These are phyloP conservation scores for Pogonocherus hispidulus DNA, from an alignment of 2,888 invertebrate genomes.

Conservation along the genomic window DNA sequence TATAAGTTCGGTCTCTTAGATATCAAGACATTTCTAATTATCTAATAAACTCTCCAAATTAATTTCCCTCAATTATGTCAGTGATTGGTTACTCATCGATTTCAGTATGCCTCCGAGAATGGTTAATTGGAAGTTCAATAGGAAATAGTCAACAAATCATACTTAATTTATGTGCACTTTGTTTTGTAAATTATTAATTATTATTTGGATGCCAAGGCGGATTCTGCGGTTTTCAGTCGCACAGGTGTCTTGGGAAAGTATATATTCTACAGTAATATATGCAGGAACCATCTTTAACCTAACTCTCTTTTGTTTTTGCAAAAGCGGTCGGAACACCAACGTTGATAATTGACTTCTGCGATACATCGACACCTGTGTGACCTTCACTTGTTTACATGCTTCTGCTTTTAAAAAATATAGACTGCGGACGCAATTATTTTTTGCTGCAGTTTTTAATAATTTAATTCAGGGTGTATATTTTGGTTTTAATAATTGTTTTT, in stretches of 20 bases:
- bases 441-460: slow-evolving; percentile 10
- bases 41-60: slow-evolving; percentile 15
- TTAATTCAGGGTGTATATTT: slow-evolving; percentile 7
- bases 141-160: slow-evolving; percentile 53
- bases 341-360: slow-evolving; percentile 59
- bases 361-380: slow-evolving; percentile 56
- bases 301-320: slow-evolving; percentile 51
- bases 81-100: slow-evolving; percentile 9
- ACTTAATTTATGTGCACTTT: slow-evolving; percentile 50
- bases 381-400: slow-evolving; percentile 37
- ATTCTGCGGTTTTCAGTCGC: slow-evolving; percentile 42
- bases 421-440: slow-evolving; percentile 14
- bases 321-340: slow-evolving; percentile 60
- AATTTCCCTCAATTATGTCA: slow-evolving; percentile 20
- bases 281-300: slow-evolving; percentile 48
- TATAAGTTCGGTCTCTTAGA: slow-evolving; percentile 4
- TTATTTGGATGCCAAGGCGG: slow-evolving; percentile 37
- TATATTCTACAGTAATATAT: slow-evolving; percentile 40
- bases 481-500: neutral
- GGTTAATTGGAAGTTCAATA: slow-evolving; percentile 38
- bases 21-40: slow-evolving; percentile 2
- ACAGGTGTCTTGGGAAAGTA: slow-evolving; percentile 45
- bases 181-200: slow-evolving; percentile 50
- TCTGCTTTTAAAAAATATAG: slow-evolving; percentile 5
- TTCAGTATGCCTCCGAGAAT: slow-evolving; percentile 3